Base-by-base conservation (phyloP, 2,113 vertebrate species). In the Myotis brandtii region DNA sequence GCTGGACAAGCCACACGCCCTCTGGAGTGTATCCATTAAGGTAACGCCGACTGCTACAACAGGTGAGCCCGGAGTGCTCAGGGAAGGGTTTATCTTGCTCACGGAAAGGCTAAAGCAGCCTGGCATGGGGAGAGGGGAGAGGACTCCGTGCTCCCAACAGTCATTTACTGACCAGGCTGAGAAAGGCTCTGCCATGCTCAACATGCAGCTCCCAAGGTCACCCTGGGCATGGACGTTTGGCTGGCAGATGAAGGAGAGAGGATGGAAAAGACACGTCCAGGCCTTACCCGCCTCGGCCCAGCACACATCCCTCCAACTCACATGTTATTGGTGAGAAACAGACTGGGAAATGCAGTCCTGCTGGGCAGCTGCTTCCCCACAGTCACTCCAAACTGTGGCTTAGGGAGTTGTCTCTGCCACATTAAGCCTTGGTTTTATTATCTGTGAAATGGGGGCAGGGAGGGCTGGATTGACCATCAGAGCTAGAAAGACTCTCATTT, bases 101-200 rank as follows among this genome's bases (percentile, higher is more conserved):
- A 10, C 2, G 0, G 11, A 52, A 76, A 56, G n/a, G 25, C 52
- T 6, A 40, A 43, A 79, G 48, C 2, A 6, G 25, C 9, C 54
- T 37, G 9, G 18, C 3, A 8, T 0, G 3, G 43, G 48, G 13
- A 2, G 43, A 16, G 10, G 1, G 20, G 21, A 2, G 6, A 11
- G 50, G 1, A n/a, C 9, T 46, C 25, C 1, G 0, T 14, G 30
- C 34, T 18, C n/a, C 23, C 23, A 6, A 48, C 20, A 0, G 4
- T 25, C 79, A 25, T 7, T 27, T 43, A 59, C 8, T 30, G 37
- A 34, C 17, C 66, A 30, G n/a, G 81, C 40, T 1, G 27, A 30
- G 66, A 9, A 25, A 21, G 32, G 34, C 54, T 67, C 64, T 72
- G 43, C 1, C 34, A 9, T 25, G 70, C 23, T 56, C 83, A 18